phyloP scores from a whole-genome alignment of 2,113 vertebrate species.

The Solea senegalensis region DNA sequence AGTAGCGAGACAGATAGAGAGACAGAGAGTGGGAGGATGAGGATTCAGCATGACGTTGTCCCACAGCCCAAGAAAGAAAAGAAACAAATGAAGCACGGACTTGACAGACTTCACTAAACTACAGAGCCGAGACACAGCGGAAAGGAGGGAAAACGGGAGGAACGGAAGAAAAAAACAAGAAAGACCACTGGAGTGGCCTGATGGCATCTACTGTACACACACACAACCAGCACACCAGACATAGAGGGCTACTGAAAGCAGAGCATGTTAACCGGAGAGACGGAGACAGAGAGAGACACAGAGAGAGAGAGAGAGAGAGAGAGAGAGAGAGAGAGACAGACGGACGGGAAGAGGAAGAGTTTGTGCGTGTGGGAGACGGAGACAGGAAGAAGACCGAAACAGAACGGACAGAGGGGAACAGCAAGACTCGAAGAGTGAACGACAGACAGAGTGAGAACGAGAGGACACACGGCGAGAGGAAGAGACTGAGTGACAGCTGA shows the following conservation, averaged over 20 bases:
- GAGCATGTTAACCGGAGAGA: slow-evolving; percentile 68
- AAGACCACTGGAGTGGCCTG: slow-evolving; percentile 83
- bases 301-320: slow-evolving; percentile 25
- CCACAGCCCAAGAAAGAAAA: slow-evolving; percentile 63
- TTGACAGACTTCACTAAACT: slow-evolving; percentile 76
- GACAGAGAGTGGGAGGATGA: slow-evolving; percentile 40
- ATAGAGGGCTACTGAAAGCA: slow-evolving; percentile 68
- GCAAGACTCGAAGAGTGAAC: slow-evolving; percentile 19
- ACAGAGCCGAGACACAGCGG: slow-evolving; percentile 67
- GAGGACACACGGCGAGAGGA: slow-evolving; percentile 44
- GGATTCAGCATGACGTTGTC: slow-evolving; percentile 66
- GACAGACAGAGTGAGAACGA: slow-evolving; percentile 44
- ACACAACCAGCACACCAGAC: slow-evolving; percentile 80
- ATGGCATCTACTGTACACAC: slow-evolving; percentile 68
- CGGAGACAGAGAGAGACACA: slow-evolving; percentile 53
- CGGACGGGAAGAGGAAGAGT: slow-evolving; percentile 13
- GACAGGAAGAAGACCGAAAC: slow-evolving; percentile 8
- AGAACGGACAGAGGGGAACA: slow-evolving; percentile 3
- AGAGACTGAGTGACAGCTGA: slow-evolving; percentile 12
- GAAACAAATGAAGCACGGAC: slow-evolving; percentile 71
- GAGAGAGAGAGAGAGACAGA: slow-evolving; percentile 47
- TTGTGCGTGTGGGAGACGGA: neutral
- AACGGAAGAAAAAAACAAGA: slow-evolving; percentile 80
- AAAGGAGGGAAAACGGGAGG: slow-evolving; percentile 53
- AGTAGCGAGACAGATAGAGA: slow-evolving; percentile 26